Evolutionary conservation across 2,888 invertebrate genomes (phyloP).

Genomic region (Athalia cordata): DNA sequence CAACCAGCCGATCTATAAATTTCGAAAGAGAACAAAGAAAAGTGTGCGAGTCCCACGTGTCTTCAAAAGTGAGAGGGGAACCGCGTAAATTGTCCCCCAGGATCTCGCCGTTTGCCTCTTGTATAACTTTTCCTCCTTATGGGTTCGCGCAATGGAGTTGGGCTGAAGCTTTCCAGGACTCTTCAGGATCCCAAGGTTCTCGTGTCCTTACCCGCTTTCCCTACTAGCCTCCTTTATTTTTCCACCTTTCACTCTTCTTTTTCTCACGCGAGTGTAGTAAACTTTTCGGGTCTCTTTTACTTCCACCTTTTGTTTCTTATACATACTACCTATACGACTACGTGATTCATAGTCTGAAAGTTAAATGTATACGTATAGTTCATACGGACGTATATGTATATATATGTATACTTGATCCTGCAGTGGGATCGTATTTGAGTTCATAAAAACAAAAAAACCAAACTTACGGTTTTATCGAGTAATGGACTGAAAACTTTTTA

Average conservation of each 20-base stretch:
- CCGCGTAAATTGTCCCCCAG: conserved; percentile 38
- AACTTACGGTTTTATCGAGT: conserved; percentile 6
- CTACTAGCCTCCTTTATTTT: neutral
- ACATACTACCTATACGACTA: neutral
- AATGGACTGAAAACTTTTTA: conserved; percentile 23
- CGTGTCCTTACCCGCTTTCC: neutral
- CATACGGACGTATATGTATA: neutral
- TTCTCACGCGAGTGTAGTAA: conserved; percentile 1
- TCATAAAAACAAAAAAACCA: neutral
- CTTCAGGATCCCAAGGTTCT: conserved; percentile 30
- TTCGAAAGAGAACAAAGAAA: conserved; percentile 22
- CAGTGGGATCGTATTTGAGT: neutral
- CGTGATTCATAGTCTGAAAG: conserved; percentile 25
- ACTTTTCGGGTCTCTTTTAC: conserved; percentile 27
- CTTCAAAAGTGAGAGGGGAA: conserved; percentile 30
- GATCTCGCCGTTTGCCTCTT: conserved; percentile 31
- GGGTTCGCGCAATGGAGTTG: conserved; percentile 18
- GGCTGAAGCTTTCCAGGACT: neutral
- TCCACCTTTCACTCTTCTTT: neutral
- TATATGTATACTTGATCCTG: neutral
- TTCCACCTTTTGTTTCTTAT: conserved; percentile 29
- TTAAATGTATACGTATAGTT: neutral
- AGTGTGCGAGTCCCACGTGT: conserved; percentile 30
- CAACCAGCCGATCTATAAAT: conserved; percentile 30
- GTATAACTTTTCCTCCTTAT: conserved; percentile 36